phyloP scores from a whole-genome alignment of 2,113 vertebrate species.

The Pycnonotus jocosus region DNA sequence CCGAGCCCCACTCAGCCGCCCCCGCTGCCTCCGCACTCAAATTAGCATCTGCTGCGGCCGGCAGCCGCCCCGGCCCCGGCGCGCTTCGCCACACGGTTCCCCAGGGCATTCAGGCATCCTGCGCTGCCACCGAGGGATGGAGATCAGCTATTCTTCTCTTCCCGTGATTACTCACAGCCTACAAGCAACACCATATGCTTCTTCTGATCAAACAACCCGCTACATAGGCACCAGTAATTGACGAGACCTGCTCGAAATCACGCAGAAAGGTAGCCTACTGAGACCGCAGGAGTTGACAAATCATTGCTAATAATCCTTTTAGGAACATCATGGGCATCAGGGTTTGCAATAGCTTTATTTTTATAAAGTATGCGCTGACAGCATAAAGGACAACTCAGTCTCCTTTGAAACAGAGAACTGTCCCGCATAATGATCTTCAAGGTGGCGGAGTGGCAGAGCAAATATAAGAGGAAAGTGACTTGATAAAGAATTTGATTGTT shows the following conservation, averaged over 20 bases:
- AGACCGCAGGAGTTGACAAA: conserved; percentile 77
- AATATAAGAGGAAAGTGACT: background rate
- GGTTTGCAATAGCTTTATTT: conserved; percentile 68
- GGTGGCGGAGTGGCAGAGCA: background rate
- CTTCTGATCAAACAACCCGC: conserved; percentile 78
- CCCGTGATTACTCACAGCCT: conserved; percentile 63
- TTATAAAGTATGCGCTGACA: conserved; percentile 70
- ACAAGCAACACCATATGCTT: conserved; percentile 81
- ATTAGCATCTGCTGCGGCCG: conserved; percentile 41
- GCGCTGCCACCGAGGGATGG: conserved; percentile 27
- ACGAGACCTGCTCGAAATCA: conserved; percentile 79
- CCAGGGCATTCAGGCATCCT: conserved; percentile 48
- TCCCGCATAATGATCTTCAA: background rate
- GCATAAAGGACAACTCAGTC: conserved; percentile 50
- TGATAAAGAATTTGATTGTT: background rate
- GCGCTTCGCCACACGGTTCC: conserved; percentile 42
- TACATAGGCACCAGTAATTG: conserved; percentile 80
- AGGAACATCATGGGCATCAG: conserved; percentile 64
- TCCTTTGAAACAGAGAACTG: conserved; percentile 9
- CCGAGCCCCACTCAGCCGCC: background rate
- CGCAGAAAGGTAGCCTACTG: conserved; percentile 79
- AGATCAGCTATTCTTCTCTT: conserved; percentile 59
- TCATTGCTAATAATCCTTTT: conserved; percentile 80
- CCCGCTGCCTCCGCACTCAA: background rate
- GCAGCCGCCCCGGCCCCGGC: background rate